A percentile compares a stretch with the other conserved stretches of the same genome.
These are phyloP conservation scores for Coelopa pilipes DNA, from an alignment of 2,888 invertebrate species.

Conservation along the genomic window DNA sequence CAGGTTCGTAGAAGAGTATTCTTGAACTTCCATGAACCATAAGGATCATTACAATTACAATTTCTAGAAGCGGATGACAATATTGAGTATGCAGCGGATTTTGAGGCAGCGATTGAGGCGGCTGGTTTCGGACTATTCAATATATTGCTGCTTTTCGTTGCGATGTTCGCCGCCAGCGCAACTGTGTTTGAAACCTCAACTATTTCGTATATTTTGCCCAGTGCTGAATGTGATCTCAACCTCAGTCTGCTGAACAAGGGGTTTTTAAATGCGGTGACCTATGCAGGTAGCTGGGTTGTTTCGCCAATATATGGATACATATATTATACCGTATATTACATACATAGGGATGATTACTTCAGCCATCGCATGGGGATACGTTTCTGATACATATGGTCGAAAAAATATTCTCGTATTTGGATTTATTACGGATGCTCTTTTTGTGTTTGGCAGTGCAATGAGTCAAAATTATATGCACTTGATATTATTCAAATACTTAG, in stretches of 20 bases:
- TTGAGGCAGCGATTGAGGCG: slow-evolving; percentile 76
- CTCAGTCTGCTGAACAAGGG: slow-evolving; percentile 78
- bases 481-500: slow-evolving; percentile 75
- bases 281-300: slow-evolving; percentile 69
- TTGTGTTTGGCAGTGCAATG: slow-evolving; percentile 73
- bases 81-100: no score
- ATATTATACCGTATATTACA: background rate
- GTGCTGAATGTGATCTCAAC: slow-evolving; percentile 79
- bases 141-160: slow-evolving; percentile 71
- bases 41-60: no score
- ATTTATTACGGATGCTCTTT: slow-evolving; percentile 72
- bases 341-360: slow-evolving; percentile 74
- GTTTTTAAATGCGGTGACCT: no score
- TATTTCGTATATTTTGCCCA: slow-evolving; percentile 78
- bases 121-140: slow-evolving; percentile 80
- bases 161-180: slow-evolving; percentile 75
- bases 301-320: background rate
- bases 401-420: slow-evolving; percentile 76
- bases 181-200: slow-evolving; percentile 78
- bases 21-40: no score
- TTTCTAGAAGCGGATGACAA: no score
- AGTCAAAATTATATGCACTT: slow-evolving; percentile 76
- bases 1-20: no score
- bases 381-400: slow-evolving; percentile 79
- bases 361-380: slow-evolving; percentile 80